Evolutionary conservation across 2,797 vertebrate species (phyloP), one percentile per base, ranked within the genome.

Genomic region (Esox masquinongy): DNA sequence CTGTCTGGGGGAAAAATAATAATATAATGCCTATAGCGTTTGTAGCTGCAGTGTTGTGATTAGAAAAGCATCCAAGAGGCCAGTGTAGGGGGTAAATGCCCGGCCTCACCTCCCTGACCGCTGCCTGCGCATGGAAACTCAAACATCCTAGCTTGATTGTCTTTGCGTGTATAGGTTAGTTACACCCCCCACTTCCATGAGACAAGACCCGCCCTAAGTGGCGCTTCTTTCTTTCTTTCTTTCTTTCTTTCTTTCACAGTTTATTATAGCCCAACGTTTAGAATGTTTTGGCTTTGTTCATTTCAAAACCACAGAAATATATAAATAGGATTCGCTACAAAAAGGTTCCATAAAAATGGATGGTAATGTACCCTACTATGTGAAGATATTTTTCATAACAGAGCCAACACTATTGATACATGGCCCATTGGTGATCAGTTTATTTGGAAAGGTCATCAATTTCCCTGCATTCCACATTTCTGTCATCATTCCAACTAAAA

Each of bases 111-210:
- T 93, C 91, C 87, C 86, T 88, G 88, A 86, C 91, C 91, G 88
- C 87, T 83, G 92, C 88, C 88, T 83, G 91, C 88, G 88, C 90
- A 89, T 83, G 88, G 92, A 92, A 91, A 93, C 91, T 92, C 92
- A 90, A 90, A 92, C 89, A 91, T 92, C 87, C 66, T 87, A 36
- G n/a, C 68, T 29, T 89, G 89, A 90, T 91, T 90, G 86, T 91
- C 73, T 87, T 67, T 83, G 43, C 43, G 43, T 14, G 43, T 47
- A 47, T 47, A 47, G 43, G 43, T 47, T 77, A 79, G 76, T 77
- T 79, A 83, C 88, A 84, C 89, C 86, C 73, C n/a, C n/a, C 66
- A 74, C 77, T 79, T 74, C 9, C 70, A 77, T 88, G 84, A 90
- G 89, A 88, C 87, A 89, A 80, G 87, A 53, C 85, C 89, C 92